Conservation (phyloP, 2,888 invertebrate species). For the Eupsilia transversa region DNA sequence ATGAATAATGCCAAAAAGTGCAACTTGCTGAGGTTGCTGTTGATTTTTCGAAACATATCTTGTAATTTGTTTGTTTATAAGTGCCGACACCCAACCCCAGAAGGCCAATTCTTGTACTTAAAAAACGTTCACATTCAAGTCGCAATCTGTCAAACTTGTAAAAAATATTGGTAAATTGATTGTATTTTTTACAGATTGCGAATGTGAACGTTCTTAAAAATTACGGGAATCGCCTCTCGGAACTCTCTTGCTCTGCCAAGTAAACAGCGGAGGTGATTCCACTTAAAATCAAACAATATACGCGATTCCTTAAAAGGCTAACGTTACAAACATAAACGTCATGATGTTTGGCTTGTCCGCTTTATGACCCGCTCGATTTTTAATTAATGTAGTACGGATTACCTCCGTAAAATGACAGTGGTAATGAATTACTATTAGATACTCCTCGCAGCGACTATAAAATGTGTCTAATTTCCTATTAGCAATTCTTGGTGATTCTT, state of each 20-base stretch:
- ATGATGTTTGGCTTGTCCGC: not conserved
- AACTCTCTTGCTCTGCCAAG: not conserved
- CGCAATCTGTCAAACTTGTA: no score
- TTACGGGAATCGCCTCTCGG: no score
- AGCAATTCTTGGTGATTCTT: not conserved
- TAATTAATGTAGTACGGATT: not conserved
- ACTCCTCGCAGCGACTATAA: not conserved
- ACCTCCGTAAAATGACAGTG: constrained; percentile 3
- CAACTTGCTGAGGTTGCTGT: not conserved
- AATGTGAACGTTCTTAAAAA: no score
- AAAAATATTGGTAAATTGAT: no score
- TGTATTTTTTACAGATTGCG: no score
- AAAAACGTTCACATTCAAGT: no score
- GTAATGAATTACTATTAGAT: not conserved
- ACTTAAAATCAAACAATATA: not conserved
- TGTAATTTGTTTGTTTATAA: not conserved
- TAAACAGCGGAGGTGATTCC: not conserved
- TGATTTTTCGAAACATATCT: not conserved
- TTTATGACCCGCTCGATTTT: not conserved
- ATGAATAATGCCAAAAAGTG: not conserved
- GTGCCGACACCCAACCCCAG: not conserved
- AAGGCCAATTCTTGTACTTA: no score
- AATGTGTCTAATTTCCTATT: not conserved
- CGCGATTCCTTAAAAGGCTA: not conserved
- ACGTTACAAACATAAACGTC: not conserved